Evolutionary conservation across 2,797 vertebrate genomes (phyloP), one percentile per base, ranked within the genome.

Genomic region (Cyprinodon diabolis): DNA sequence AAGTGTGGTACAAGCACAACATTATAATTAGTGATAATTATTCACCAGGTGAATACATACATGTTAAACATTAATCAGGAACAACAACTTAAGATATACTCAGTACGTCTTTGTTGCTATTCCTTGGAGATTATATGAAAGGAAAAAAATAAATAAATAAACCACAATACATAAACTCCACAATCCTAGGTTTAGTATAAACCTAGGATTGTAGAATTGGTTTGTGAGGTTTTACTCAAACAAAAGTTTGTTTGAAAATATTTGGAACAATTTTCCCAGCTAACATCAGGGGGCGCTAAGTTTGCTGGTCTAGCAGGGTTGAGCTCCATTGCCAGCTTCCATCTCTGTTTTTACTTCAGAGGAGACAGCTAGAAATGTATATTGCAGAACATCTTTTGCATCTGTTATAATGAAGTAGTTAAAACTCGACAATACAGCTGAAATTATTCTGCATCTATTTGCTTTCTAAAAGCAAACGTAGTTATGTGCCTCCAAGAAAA

Each of bases 261-360:
- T 0, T n/a, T 49, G 12, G 15, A 30, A 62, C 43, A 48, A 12
- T 82, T 79, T 70, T 68, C 37, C 69, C 57, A 35, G 23, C 4
- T 5, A 83, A 84, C 87, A 88, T 73, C 72, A 90, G 90, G 77
- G 84, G 86, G 80, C 77, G 72, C 71, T n/a, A 13, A 49, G 52
- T 79, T 51, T 45, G n/a, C 72, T 77, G 4, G 63, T 69, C 69
- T 23, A 63, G 58, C 68, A 71, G 78, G 66, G 52, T 62, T 68
- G 66, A 77, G 68, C 76, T 68, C 56, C 75, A 58, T 15, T 47
- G 48, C 76, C 68, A 75, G 77, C 54, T 78, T 83, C 57, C 63
- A 60, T 51, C 76, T 65, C 15, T 48, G 48, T 21, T 68, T 8
- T 62, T 62, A 40, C 35, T 40, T 40, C 19, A 63, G 21, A 43